Evolutionary conservation across 2,888 invertebrate genomes (phyloP).

Genomic region (Eupithecia inturbata): DNA sequence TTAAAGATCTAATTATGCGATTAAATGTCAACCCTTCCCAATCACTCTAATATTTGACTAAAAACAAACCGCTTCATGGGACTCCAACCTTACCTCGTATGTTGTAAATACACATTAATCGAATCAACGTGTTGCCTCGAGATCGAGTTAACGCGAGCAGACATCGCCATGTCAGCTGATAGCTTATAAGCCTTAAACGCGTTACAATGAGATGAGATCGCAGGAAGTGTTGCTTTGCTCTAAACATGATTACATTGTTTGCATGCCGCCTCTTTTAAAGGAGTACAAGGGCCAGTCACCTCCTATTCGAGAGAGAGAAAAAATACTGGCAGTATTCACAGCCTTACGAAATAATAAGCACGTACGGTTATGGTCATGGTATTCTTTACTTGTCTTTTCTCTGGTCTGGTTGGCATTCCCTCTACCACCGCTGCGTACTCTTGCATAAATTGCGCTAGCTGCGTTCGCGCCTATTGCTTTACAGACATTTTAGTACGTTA

Average conservation of each 20-base stretch:
- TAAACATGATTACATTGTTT: background rate
- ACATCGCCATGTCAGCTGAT: constrained; percentile 7
- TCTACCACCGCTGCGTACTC: background rate
- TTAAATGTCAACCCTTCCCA: too few relatives aligned
- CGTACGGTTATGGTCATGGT: too few relatives aligned
- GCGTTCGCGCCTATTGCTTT: too few relatives aligned
- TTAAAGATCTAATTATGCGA: too few relatives aligned
- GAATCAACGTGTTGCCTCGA: constrained; percentile 17
- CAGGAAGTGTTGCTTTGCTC: background rate
- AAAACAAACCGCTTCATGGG: background rate
- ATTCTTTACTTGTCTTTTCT: background rate
- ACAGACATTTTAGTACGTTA: background rate
- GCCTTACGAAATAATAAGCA: too few relatives aligned
- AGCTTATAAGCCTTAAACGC: constrained; percentile 20
- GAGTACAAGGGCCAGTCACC: background rate
- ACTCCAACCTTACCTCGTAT: background rate
- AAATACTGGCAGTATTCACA: too few relatives aligned
- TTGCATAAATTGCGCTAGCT: too few relatives aligned
- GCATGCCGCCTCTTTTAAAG: background rate
- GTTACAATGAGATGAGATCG: constrained; percentile 17
- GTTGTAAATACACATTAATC: background rate
- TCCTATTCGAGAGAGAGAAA: background rate
- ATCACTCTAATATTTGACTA: too few relatives aligned
- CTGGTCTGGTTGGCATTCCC: background rate
- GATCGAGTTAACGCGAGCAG: constrained; percentile 18